phyloP scores from a whole-genome alignment of 2,888 invertebrate genomes.

The Malacosoma neustria region DNA sequence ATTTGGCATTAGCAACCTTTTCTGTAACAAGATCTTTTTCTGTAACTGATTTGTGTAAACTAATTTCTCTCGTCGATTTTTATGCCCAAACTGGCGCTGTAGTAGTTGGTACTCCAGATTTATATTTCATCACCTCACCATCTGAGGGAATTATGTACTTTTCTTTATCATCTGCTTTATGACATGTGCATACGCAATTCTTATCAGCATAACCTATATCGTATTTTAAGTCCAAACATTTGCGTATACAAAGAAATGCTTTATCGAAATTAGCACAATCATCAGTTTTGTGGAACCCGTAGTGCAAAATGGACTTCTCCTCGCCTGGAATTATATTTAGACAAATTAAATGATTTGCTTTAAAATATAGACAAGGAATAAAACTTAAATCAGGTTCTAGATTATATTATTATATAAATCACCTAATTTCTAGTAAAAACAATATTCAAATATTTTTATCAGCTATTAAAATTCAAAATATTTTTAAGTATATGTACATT shows the following conservation, averaged over 20 bases:
- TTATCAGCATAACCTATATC: slow-evolving; percentile 41
- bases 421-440: no score
- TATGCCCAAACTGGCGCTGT: slow-evolving; percentile 34
- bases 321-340: slow-evolving; percentile 8
- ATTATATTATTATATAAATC: no score
- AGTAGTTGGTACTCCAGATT: slow-evolving; percentile 36
- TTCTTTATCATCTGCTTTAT: slow-evolving; percentile 24
- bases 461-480: no score
- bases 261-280: slow-evolving; percentile 34
- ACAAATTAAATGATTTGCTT: no score
- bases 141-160: slow-evolving; percentile 14
- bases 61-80: slow-evolving; percentile 6
- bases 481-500: no score
- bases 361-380: no score
- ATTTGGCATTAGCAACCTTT: background rate
- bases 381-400: no score
- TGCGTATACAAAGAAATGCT: slow-evolving; percentile 40
- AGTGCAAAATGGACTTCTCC: slow-evolving; percentile 29
- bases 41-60: slow-evolving; percentile 10
- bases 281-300: slow-evolving; percentile 43
- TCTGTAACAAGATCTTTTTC: slow-evolving; percentile 1
- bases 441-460: no score
- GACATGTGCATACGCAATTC: slow-evolving; percentile 43
- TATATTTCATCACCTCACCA: slow-evolving; percentile 20
- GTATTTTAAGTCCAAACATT: slow-evolving; percentile 36